phyloP scores from a whole-genome alignment of 2,888 invertebrate genomes.

The Drosophila recens region DNA sequence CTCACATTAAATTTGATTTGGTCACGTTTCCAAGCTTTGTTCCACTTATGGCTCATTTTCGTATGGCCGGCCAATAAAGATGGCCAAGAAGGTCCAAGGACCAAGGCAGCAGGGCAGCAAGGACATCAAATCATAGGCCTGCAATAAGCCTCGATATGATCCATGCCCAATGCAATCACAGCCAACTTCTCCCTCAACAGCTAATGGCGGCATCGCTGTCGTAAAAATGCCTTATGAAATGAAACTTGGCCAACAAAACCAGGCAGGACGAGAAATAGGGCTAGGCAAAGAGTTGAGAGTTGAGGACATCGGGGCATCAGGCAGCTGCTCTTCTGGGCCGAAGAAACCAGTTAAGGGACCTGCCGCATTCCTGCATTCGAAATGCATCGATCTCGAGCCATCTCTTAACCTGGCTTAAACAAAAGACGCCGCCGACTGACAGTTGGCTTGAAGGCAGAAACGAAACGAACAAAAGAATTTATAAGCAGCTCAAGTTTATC shows the following conservation, averaged over 20 bases:
- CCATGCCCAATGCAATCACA: conserved; percentile 66
- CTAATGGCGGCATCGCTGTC: conserved; percentile 71
- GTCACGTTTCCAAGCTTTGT: conserved; percentile 84
- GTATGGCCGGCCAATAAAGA: conserved; percentile 47
- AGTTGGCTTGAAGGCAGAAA: conserved; percentile 6
- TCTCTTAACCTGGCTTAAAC: not conserved
- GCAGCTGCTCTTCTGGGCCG: not conserved
- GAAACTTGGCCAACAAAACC: not conserved
- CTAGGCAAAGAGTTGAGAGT: conserved; percentile 18
- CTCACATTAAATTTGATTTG: conserved; percentile 84
- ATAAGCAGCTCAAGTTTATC: conserved; percentile 74
- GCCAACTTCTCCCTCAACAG: not conserved
- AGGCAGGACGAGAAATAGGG: conserved; percentile 1
- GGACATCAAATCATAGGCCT: conserved; percentile 20
- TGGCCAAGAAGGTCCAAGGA: conserved; percentile 6
- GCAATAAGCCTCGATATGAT: conserved; percentile 29
- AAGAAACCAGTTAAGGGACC: conserved; percentile 57
- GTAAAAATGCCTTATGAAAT: conserved; percentile 61
- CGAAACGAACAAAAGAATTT: conserved; percentile 69
- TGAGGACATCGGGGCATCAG: conserved; percentile 23
- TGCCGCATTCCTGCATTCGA: conserved; percentile 41
- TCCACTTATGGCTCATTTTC: conserved; percentile 84
- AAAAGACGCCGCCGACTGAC: conserved; percentile 27
- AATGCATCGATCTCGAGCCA: conserved; percentile 32
- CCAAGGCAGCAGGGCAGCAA: conserved; percentile 3